Conservation (phyloP, 2,888 invertebrate genomes). For the Tricholauxania praeusta region DNA sequence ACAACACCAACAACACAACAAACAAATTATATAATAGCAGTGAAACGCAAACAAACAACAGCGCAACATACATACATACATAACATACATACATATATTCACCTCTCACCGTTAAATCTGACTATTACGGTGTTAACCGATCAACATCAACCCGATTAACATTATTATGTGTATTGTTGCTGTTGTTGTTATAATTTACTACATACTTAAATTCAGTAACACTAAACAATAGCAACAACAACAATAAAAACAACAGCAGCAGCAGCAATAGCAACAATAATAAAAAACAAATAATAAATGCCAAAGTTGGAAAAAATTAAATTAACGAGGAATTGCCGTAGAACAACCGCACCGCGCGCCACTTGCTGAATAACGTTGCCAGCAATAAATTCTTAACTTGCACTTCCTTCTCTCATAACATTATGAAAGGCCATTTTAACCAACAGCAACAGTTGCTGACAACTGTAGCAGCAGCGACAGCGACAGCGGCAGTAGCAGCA, state of each 20-base stretch:
- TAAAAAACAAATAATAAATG: slow-evolving; percentile 52
- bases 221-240: slow-evolving; percentile 20
- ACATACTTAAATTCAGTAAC: neutral
- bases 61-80: too few relatives aligned
- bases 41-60: too few relatives aligned
- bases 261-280: slow-evolving; percentile 31
- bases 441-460: slow-evolving; percentile 1
- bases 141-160: slow-evolving; percentile 14
- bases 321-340: slow-evolving; percentile 47
- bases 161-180: neutral
- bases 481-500: neutral
- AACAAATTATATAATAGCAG: too few relatives aligned
- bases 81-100: too few relatives aligned
- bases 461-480: neutral
- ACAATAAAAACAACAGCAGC: slow-evolving; percentile 30
- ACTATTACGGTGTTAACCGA: neutral
- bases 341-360: neutral
- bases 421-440: slow-evolving; percentile 21
- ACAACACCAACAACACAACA: too few relatives aligned
- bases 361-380: slow-evolving; percentile 19
- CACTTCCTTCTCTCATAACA: slow-evolving; percentile 38
- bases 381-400: slow-evolving; percentile 40
- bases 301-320: slow-evolving; percentile 53
- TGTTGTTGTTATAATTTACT: slow-evolving; percentile 27
- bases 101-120: too few relatives aligned